Percentiles rank a stretch among this genome's conserved stretches.
Conservation (phyloP, 1,140 invertebrate species). For the Harlomillsia oculata region DNA sequence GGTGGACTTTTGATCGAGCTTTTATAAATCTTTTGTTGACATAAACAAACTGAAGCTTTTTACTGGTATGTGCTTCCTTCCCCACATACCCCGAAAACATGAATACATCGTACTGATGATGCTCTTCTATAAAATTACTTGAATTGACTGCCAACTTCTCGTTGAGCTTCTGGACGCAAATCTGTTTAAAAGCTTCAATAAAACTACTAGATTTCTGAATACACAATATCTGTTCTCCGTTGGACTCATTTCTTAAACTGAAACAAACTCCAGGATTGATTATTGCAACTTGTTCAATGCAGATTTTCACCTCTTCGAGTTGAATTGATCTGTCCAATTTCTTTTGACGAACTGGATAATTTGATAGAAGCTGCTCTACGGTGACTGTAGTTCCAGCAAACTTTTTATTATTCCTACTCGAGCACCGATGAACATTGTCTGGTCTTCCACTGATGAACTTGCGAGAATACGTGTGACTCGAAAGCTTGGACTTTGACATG, state of each 20-base stretch:
- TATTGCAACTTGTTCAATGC: conserved; percentile 50
- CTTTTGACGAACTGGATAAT: conserved; percentile 51
- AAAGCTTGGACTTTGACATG: conserved; percentile 41
- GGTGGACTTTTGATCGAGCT: conserved; percentile 45
- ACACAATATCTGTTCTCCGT: conserved; percentile 47
- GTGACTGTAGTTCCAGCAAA: conserved; percentile 58
- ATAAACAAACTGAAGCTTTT: conserved; percentile 52
- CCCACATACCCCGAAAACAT: conserved; percentile 48
- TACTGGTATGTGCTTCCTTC: conserved; percentile 42
- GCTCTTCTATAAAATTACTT: neutral
- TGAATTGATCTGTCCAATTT: conserved; percentile 46
- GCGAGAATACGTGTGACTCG: no score
- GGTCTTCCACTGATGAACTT: conserved; percentile 44
- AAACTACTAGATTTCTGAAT: conserved; percentile 47
- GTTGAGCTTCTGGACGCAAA: conserved; percentile 43
- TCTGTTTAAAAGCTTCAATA: conserved; percentile 44
- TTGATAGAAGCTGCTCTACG: conserved; percentile 52
- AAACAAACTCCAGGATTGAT: conserved; percentile 50
- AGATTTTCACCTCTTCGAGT: conserved; percentile 47
- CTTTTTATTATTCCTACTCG: conserved; percentile 39
- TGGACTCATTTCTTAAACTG: conserved; percentile 51
- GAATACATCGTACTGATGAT: conserved; percentile 44
- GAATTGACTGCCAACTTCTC: neutral
- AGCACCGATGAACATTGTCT: conserved; percentile 41
- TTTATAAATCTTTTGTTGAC: conserved; percentile 51